Evolutionary conservation across 1,140 invertebrate genomes (phyloP), one percentile per base, ranked within the genome.

Genomic region (Lutraria rhynchaena): DNA sequence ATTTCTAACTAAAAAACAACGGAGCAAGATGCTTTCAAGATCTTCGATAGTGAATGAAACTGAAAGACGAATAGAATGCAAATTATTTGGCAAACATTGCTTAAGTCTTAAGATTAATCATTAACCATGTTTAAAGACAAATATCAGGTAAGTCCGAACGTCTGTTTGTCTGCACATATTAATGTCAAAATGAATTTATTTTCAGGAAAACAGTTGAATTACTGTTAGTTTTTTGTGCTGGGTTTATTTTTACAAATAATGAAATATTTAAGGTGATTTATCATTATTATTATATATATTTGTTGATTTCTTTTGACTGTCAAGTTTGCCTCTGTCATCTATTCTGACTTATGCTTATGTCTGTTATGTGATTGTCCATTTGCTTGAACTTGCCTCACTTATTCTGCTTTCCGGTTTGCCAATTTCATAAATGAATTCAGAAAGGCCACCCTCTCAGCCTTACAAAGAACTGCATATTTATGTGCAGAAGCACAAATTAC

Each of bases 121-220:
- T 27, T 57, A n/a, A 67, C 31, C 4, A 67, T 67, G 63, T 67
- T 67, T 27, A 67, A 67, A 17, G 63, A 67, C 29, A 67, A 67
- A 41, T 67, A 67, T 31, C 63, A 67, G 63, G 63, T 49, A 9
- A 5, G 51, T 55, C 7, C 5, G 7, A 55, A 5, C 51, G n/a
- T 27, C 7, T 22, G 19, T 5, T 22, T 9, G 17, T 5, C 4
- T 27, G 24, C 19, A 55, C 51, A 49, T 19, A 11, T 9, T 11
- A 11, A 49, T 19, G 19, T 9, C 9, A 11, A 49, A 11, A 19
- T 49, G 11, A 11, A 49, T 49, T 9, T 11, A 11, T 9, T 49
- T 49, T 9, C 44, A 49, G 44, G 11, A 19, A 19, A 49, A 19
- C 44, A 49, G 44, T 9, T 11, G 44, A 11, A 11, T 9, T 11